phyloP scores from a whole-genome alignment of 2,888 invertebrate species.

The Thymelicus sylvestris region DNA sequence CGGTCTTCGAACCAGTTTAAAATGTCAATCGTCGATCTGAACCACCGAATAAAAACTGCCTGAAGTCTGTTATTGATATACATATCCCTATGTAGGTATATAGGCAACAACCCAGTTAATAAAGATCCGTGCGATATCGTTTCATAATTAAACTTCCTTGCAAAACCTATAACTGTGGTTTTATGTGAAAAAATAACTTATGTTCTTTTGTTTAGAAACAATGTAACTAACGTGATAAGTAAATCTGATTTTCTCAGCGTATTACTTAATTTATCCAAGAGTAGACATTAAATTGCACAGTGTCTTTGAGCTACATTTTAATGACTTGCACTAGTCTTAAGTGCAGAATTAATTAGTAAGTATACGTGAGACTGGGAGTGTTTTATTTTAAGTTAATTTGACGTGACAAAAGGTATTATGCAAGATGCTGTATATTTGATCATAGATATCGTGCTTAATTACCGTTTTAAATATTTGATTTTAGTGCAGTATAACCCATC shows the following conservation, averaged over 20 bases:
- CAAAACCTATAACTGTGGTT: neutral
- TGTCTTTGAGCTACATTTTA: conserved; percentile 28
- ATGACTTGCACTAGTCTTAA: conserved; percentile 42
- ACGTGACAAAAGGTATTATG: conserved; percentile 8
- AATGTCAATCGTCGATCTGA: conserved; percentile 59
- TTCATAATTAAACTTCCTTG: neutral
- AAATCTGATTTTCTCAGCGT: conserved; percentile 32
- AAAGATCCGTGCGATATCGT: neutral
- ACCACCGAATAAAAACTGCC: conserved; percentile 11
- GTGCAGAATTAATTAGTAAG: conserved; percentile 22
- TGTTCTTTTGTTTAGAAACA: conserved; percentile 29
- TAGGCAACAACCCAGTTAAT: neutral
- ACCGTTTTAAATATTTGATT: too few relatives aligned
- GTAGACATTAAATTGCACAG: conserved; percentile 6
- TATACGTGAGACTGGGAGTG: conserved; percentile 29
- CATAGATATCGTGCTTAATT: too few relatives aligned
- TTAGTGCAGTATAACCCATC: too few relatives aligned
- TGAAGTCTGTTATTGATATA: neutral
- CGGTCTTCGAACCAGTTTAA: conserved; percentile 52
- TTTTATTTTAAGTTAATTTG: conserved; percentile 7
- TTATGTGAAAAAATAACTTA: conserved; percentile 6
- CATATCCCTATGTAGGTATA: too few relatives aligned
- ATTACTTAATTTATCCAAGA: conserved; percentile 32
- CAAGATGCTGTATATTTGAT: neutral
- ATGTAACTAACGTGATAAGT: conserved; percentile 20